phyloP scores from a whole-genome alignment of 2,888 invertebrate species.

The Salticus scenicus region DNA sequence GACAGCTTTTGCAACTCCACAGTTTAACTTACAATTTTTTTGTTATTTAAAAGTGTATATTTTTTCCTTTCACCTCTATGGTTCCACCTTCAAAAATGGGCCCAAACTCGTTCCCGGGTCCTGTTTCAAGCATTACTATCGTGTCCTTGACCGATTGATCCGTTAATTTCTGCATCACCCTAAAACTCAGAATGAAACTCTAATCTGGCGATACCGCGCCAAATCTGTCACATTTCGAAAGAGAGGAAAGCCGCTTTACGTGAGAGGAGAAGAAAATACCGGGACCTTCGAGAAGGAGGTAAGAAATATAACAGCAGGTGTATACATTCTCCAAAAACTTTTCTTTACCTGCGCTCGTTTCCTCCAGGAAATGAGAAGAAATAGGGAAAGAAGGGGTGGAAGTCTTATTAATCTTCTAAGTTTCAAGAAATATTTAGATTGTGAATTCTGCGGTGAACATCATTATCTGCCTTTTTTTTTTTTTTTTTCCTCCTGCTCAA shows the following conservation, averaged over 20 bases:
- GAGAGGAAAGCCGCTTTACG: conserved; percentile 23
- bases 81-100: neutral
- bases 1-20: too few relatives aligned
- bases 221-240: conserved; percentile 2
- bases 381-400: neutral
- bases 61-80: neutral
- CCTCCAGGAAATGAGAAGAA: neutral
- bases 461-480: too few relatives aligned
- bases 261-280: conserved; percentile 48
- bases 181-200: neutral
- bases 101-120: neutral
- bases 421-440: too few relatives aligned
- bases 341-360: conserved; percentile 5
- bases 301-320: conserved; percentile 53
- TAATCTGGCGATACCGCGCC: conserved; percentile 24
- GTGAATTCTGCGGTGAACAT: too few relatives aligned
- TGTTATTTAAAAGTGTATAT: too few relatives aligned
- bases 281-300: conserved; percentile 33
- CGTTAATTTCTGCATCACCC: neutral
- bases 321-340: conserved; percentile 44
- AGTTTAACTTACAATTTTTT: too few relatives aligned
- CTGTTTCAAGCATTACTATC: neutral
- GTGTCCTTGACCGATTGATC: conserved; percentile 20
- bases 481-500: too few relatives aligned
- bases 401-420: neutral